Conservation (phyloP, 2,797 vertebrate species). For the Clarias pachynema region DNA sequence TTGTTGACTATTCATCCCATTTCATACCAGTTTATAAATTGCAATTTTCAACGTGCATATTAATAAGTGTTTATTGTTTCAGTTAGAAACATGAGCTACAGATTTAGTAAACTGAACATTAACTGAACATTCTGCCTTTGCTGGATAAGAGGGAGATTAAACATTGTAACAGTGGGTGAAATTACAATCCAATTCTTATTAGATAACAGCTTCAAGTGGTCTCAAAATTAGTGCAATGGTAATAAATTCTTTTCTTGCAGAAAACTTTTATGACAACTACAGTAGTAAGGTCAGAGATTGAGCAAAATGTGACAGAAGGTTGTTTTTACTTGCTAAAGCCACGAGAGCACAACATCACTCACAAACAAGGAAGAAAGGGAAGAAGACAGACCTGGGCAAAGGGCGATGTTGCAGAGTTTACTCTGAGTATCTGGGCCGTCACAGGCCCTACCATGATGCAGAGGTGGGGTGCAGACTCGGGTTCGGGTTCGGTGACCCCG, state of each 20-base stretch:
- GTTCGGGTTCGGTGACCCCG: conserved; percentile 98
- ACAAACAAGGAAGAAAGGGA: background rate
- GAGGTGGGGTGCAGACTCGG: conserved; percentile 92
- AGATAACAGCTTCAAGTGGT: conserved; percentile 22
- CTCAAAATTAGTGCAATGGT: conserved; percentile 50
- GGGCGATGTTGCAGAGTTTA: conserved; percentile 99
- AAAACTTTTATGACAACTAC: conserved; percentile 47
- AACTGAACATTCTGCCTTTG: background rate
- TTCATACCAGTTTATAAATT: background rate
- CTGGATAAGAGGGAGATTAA: conserved; percentile 18
- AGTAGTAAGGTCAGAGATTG: conserved; percentile 24
- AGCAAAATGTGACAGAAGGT: background rate
- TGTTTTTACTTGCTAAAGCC: background rate
- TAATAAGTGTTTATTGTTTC: background rate
- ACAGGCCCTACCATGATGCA: conserved; percentile 94
- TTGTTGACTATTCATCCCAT: background rate
- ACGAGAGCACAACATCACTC: background rate
- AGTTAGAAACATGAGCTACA: background rate
- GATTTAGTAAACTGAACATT: background rate
- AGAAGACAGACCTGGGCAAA: conserved; percentile 88
- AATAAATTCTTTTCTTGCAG: conserved; percentile 48
- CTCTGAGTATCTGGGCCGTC: conserved; percentile 98
- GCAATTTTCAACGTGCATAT: background rate
- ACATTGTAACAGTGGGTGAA: conserved; percentile 26
- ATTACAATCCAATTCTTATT: conserved; percentile 49